These are phyloP conservation scores for Caenorhabditis japonica DNA, from an alignment of 2,888 invertebrate species.

Conservation along the genomic window DNA sequence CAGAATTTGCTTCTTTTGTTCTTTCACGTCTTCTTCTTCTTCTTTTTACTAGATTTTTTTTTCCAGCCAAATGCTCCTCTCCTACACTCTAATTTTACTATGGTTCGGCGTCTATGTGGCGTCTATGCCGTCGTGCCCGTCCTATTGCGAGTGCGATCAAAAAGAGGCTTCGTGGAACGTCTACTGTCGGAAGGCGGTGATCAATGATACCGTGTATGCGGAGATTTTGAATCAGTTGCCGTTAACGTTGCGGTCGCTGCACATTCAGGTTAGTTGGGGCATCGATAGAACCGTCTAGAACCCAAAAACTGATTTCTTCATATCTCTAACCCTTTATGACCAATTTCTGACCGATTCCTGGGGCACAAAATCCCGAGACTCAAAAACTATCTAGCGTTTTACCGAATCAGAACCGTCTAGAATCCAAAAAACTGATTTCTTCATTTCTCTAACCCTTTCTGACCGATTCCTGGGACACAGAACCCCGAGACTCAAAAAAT, in stretches of 20 bases:
- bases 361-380: too few relatives aligned
- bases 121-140: constrained; percentile 56
- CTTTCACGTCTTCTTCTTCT: constrained; percentile 7
- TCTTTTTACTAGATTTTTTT: constrained; percentile 22
- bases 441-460: too few relatives aligned
- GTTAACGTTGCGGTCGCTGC: constrained; percentile 67
- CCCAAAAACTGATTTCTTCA: too few relatives aligned
- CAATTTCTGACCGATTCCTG: too few relatives aligned
- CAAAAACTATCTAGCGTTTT: too few relatives aligned
- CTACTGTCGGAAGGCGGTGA: constrained; percentile 66
- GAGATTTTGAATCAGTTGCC: constrained; percentile 69
- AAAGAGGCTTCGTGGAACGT: constrained; percentile 60
- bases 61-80: constrained; percentile 14
- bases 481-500: too few relatives aligned
- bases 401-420: too few relatives aligned
- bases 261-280: constrained; percentile 71
- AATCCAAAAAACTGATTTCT: too few relatives aligned
- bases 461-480: too few relatives aligned
- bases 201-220: constrained; percentile 69
- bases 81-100: constrained; percentile 20
- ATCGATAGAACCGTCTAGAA: too few relatives aligned
- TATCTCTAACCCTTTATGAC: too few relatives aligned
- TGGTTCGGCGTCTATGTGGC: background rate
- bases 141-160: constrained; percentile 70
- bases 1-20: too few relatives aligned